These are phyloP conservation scores for Andrena hattorfiana DNA, from an alignment of 2,888 invertebrate species.

Conservation along the genomic window DNA sequence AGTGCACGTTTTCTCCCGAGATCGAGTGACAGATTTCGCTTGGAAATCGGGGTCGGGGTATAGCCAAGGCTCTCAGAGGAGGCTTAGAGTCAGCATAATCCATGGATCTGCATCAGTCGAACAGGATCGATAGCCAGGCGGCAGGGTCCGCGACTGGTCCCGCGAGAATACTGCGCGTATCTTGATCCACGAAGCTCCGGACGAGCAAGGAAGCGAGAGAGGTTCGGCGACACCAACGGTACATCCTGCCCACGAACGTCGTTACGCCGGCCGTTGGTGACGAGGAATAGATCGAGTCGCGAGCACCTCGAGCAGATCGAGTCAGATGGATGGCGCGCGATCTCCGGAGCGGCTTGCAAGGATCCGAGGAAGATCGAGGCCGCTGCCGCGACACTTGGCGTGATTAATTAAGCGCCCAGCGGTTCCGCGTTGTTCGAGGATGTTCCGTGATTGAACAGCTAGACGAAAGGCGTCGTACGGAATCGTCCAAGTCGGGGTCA, in stretches of 20 bases:
- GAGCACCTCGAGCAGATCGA: conserved; percentile 8
- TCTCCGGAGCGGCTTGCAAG: background rate
- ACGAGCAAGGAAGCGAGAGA: conserved; percentile 21
- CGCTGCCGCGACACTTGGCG: background rate
- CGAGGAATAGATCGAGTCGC: conserved; percentile 42
- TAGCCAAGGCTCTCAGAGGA: background rate
- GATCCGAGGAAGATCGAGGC: conserved; percentile 1
- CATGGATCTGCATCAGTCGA: conserved; percentile 23
- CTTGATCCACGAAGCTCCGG: conserved; percentile 38
- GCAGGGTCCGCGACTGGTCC: conserved; percentile 34
- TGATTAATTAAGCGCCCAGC: conserved; percentile 47
- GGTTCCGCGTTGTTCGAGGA: conserved; percentile 12
- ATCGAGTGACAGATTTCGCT: background rate
- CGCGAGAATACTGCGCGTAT: conserved; percentile 27
- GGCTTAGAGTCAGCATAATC: background rate
- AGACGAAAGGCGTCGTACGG: background rate
- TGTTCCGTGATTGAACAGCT: background rate
- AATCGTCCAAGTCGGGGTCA: background rate
- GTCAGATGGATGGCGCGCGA: conserved; percentile 21
- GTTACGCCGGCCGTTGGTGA: conserved; percentile 68
- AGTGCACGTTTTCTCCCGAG: background rate
- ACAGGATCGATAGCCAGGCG: conserved; percentile 26
- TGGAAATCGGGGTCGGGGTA: background rate
- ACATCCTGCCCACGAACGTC: conserved; percentile 74
- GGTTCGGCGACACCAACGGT: conserved; percentile 75